Percentiles rank a stretch among this genome's conserved stretches.
Conservation (phyloP, 2,888 invertebrate genomes). For the Salticus scenicus region DNA sequence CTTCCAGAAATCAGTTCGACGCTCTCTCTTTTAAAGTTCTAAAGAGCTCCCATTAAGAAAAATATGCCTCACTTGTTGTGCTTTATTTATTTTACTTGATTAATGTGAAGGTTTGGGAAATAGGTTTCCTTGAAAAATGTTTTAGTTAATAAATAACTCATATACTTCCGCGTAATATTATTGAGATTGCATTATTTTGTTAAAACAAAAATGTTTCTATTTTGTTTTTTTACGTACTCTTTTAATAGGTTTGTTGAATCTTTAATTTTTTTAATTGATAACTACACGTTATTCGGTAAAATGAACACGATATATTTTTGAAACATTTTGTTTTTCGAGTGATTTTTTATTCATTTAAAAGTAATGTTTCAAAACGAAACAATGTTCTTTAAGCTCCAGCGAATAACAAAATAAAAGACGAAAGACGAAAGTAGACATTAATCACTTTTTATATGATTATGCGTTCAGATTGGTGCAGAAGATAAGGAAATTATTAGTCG, state of each 20-base stretch:
- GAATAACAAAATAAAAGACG: not conserved
- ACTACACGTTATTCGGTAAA: not conserved
- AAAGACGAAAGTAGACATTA: no score
- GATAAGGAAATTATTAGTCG: no score
- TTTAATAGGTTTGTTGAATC: not conserved
- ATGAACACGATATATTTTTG: not conserved
- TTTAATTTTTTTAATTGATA: not conserved
- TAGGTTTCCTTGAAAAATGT: constrained; percentile 7
- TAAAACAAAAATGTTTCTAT: not conserved
- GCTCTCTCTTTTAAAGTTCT: constrained; percentile 16
- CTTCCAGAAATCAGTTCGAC: constrained; percentile 25
- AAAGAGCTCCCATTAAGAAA: constrained; percentile 38
- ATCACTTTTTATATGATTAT: no score
- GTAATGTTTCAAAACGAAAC: no score
- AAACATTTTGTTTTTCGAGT: not conserved
- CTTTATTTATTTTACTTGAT: constrained; percentile 35
- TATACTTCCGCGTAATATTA: constrained; percentile 5
- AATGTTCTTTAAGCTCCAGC: not conserved
- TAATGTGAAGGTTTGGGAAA: constrained; percentile 30
- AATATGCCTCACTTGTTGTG: constrained; percentile 3
- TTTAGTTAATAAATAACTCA: not conserved
- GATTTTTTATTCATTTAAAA: no score
- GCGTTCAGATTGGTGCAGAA: no score
- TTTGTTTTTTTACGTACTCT: not conserved
- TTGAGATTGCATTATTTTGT: constrained; percentile 25